Percentiles rank a stretch among this genome's conserved stretches.
phyloP scores from a whole-genome alignment of 1,140 invertebrate genomes.

The Magallana gigas region DNA sequence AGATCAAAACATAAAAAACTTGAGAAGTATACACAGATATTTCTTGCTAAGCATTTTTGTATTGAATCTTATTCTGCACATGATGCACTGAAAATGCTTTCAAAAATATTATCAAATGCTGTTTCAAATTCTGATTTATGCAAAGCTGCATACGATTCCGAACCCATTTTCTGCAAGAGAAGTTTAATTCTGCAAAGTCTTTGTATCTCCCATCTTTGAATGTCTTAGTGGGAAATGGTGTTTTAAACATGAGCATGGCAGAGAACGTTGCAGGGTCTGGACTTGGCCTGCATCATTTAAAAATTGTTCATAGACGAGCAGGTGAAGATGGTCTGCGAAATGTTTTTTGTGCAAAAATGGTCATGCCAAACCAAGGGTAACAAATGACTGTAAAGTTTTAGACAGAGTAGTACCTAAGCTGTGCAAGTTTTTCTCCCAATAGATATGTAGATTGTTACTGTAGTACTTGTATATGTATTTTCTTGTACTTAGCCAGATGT shows the following conservation, averaged over 20 bases:
- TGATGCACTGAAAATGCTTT: neutral
- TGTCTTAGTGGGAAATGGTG: neutral
- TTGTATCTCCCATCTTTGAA: neutral
- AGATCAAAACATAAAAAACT: neutral
- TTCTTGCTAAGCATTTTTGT: neutral
- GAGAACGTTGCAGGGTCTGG: neutral
- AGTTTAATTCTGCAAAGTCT: neutral
- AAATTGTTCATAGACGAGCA: neutral
- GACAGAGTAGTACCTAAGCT: neutral
- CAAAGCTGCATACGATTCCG: neutral
- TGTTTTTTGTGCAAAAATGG: neutral
- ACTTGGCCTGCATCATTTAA: neutral
- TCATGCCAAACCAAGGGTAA: neutral
- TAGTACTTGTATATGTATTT: neutral
- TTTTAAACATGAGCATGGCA: constrained; percentile 2
- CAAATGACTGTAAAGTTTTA: neutral
- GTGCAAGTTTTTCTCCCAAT: neutral
- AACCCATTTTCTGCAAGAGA: neutral
- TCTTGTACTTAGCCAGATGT: neutral
- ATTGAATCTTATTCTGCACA: neutral
- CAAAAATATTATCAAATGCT: neutral
- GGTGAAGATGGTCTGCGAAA: neutral
- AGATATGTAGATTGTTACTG: neutral
- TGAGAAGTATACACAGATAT: neutral
- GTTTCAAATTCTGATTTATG: neutral